Evolutionary conservation across 2,113 vertebrate genomes (phyloP).

Genomic region (Rhea americana): DNA sequence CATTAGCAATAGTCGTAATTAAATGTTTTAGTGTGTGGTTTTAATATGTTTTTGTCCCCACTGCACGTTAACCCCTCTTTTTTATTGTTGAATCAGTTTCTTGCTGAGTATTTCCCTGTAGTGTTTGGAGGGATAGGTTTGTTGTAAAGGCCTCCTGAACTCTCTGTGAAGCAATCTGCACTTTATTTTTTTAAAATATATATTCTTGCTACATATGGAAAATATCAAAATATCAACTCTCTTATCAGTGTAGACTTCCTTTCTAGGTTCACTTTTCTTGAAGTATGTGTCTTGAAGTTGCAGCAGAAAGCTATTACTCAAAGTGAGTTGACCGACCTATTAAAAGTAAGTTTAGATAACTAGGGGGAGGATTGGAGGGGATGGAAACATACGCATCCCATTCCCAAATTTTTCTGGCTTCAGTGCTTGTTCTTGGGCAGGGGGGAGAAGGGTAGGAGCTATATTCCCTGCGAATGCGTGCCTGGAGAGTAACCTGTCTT

Average conservation of each 20-base stretch:
- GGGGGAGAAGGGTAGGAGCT: neutral
- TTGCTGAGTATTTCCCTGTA: slow-evolving; percentile 22
- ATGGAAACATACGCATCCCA: neutral
- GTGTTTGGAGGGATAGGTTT: slow-evolving; percentile 16
- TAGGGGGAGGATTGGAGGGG: neutral
- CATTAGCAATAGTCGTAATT: neutral
- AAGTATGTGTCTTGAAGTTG: slow-evolving; percentile 45
- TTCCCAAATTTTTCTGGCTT: slow-evolving; percentile 1
- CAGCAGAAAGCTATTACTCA: slow-evolving; percentile 63
- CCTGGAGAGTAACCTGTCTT: neutral
- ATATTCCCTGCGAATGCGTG: neutral
- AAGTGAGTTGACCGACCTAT: slow-evolving; percentile 48
- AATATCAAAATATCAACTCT: slow-evolving; percentile 55
- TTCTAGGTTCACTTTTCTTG: slow-evolving; percentile 57
- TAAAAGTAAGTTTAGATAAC: slow-evolving; percentile 61
- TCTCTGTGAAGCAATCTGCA: slow-evolving; percentile 12
- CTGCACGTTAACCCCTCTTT: neutral
- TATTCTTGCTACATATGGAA: slow-evolving; percentile 48
- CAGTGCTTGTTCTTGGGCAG: neutral
- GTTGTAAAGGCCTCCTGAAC: slow-evolving; percentile 49
- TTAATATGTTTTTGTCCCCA: neutral
- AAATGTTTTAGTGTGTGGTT: neutral
- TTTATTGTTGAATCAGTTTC: slow-evolving; percentile 12
- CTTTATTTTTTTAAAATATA: neutral
- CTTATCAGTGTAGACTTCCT: slow-evolving; percentile 62